Evolutionary conservation across 2,797 vertebrate genomes (phyloP), one percentile per base, ranked within the genome.

Genomic region (Lagocephalus sceleratus): DNA sequence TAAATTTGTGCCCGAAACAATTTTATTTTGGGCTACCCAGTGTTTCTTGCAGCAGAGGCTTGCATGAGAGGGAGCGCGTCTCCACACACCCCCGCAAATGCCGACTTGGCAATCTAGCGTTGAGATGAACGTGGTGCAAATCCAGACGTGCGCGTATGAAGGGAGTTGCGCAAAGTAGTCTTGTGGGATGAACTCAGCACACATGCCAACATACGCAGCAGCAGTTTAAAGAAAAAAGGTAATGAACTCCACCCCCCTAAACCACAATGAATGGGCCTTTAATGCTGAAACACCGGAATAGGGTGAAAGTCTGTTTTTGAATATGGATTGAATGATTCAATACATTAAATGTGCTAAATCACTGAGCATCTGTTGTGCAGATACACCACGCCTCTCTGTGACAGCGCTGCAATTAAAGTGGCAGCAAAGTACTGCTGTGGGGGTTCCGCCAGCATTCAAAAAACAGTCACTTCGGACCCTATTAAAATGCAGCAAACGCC

Each of bases 51-150:
- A 47, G 32, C 57, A 77, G 81, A 71, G 58, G 59, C 47, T 76
- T 68, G 32, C 64, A 45, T 52, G 48, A 51, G 75, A 83, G 75
- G 68, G 68, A 76, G 47, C 41, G 45, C 66, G 77, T 72, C 60
- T 71, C 65, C 41, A 65, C 75, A 74, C 57, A 68, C 57, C 63
- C 62, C 57, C 63, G 56, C 60, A 44, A 35, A 35, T 81, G 81
- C 82, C 73, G 82, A 75, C 68, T 63, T 60, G 47, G 60, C 63
- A 71, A 62, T 71, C 76, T 78, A 75, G 82, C 80, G 81, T 68
- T 58, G 62, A 66, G 40, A 64, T 6, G 65, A 20, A 35, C 26
- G 41, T 40, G 61, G 41, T 40, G 61, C 54, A 47, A n/a, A 38
- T 54, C 15, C 16, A 10, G 19, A 51, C 38, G 38, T 40, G 32